phyloP scores from a whole-genome alignment of 2,888 invertebrate genomes.

The Drosophila pseudotalamancana region DNA sequence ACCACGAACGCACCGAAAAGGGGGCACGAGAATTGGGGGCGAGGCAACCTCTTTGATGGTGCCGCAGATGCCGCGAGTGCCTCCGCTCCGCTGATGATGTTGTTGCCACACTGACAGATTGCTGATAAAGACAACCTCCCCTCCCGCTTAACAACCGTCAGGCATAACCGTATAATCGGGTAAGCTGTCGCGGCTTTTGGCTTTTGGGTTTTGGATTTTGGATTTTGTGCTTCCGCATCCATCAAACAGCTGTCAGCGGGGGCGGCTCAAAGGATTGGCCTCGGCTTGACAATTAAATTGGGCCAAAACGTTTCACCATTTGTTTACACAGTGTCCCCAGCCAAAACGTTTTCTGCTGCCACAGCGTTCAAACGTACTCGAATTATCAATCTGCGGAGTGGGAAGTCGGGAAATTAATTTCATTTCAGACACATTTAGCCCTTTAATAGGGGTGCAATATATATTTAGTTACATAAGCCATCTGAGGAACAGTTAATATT shows the following conservation, averaged over 20 bases:
- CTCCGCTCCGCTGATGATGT: constrained; percentile 40
- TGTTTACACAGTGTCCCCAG: constrained; percentile 43
- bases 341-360: constrained; percentile 18
- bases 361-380: constrained; percentile 15
- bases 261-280: constrained; percentile 31
- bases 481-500: background rate
- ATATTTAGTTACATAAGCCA: background rate
- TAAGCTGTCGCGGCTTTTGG: constrained; percentile 45
- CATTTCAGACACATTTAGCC: constrained; percentile 36
- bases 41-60: constrained; percentile 37
- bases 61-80: constrained; percentile 28
- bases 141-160: background rate
- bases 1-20: constrained; percentile 32
- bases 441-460: constrained; percentile 6
- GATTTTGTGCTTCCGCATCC: constrained; percentile 38
- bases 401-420: constrained; percentile 15
- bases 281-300: constrained; percentile 48
- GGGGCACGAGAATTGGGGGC: background rate
- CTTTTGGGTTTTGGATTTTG: constrained; percentile 15
- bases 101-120: constrained; percentile 72
- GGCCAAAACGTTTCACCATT: constrained; percentile 27
- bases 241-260: constrained; percentile 54
- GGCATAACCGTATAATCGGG: constrained; percentile 38
- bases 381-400: constrained; percentile 36
- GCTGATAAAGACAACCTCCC: constrained; percentile 56